Evolutionary conservation across 2,888 invertebrate genomes (phyloP), one percentile per base, ranked within the genome.

Genomic region (Phyllotreta cruciferae): DNA sequence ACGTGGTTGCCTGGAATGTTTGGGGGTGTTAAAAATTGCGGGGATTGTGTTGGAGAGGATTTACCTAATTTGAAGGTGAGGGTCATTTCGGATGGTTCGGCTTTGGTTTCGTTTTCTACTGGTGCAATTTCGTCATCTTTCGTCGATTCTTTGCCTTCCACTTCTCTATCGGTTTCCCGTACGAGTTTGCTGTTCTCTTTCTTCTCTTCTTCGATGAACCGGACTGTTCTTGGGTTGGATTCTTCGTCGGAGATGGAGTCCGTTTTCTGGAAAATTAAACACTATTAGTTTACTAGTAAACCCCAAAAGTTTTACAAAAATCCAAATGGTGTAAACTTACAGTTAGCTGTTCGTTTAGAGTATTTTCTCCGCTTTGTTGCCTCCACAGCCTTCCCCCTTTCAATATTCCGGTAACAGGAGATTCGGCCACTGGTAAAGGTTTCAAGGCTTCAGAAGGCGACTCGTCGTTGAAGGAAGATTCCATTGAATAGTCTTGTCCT

Each of bases 381-480:
- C 90, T 90, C 91, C 92, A 91, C 9, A 92, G 83, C 66, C 90
- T 85, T 6, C 92, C 91, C 9, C 92, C 91, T 78, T 92, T 92
- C 3, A 92, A 82, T 64, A 92, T 92, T 35, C 92, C 92, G 50
- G 88, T 89, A 37, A 89, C 82, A 1, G 89, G 87, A 0, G 88
- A 88, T 8, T 60, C 67, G 10, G 56, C 56, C 6, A 41, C 14
- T 5, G 66, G 62, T 35, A 62, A 14, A 13, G 60, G 39, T 39
- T 63, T 56, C 11, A 57, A 14, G 14, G 56, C 60, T 38, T 62
- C 69, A 45, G 71, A 35, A 6, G 61, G 52, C 55, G 62, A 63
- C 49, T 65, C 42, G 44, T 71, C 71, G 10, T 70, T 71, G 39
- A 68, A 64, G 0, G 50, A 61, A n/a, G 64, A 64, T 37, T 64